These are phyloP conservation scores for Crypturellus tataupa DNA, from an alignment of 2,797 vertebrate genomes.

Conservation along the genomic window DNA sequence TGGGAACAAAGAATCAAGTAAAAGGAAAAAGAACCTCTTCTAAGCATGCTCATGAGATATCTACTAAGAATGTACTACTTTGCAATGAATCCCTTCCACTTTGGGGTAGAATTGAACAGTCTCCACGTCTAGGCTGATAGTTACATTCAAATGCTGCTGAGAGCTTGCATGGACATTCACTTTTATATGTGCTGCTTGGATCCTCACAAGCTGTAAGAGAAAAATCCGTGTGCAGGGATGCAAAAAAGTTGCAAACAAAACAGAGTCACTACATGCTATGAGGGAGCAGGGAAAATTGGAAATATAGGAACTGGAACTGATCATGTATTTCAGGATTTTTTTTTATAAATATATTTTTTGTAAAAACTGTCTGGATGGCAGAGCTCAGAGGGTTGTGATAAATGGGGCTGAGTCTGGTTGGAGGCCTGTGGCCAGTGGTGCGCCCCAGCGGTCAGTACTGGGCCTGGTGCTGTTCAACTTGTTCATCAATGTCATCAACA, in stretches of 20 bases:
- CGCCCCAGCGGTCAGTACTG: no score
- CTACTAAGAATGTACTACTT: no score
- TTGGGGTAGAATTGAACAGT: no score
- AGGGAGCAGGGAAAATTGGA: not conserved
- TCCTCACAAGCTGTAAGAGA: not conserved
- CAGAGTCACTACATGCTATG: not conserved
- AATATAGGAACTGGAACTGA: not conserved
- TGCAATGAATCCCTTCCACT: not conserved
- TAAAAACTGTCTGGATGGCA: no score
- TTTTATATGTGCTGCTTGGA: not conserved
- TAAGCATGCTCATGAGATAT: not conserved
- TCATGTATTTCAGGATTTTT: not conserved
- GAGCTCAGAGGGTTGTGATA: no score
- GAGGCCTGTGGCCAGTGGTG: no score
- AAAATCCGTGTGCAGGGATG: not conserved
- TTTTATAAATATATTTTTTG: no score
- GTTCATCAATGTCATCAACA: not conserved
- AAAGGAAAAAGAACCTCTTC: not conserved
- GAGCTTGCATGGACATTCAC: not conserved
- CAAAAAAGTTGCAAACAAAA: not conserved
- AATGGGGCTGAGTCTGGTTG: no score
- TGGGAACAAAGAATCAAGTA: not conserved
- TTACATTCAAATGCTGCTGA: not conserved
- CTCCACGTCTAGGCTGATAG: not conserved
- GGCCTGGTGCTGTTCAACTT: no score